phyloP scores from a whole-genome alignment of 2,797 vertebrate species.

The Sebastes cheni region DNA sequence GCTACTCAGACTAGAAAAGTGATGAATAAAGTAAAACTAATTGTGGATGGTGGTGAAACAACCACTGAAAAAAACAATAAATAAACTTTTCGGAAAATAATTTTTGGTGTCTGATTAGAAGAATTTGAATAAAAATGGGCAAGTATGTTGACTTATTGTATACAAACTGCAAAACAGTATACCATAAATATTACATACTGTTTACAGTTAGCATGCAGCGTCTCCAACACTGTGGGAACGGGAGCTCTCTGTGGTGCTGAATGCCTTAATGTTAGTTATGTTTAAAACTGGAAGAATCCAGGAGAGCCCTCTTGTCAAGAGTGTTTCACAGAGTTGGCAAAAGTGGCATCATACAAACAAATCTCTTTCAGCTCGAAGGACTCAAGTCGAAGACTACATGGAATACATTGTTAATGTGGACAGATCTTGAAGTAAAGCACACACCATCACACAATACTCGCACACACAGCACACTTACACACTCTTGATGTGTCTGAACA shows the following conservation, averaged over 20 bases:
- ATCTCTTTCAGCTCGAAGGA: too few species aligned
- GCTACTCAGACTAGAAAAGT: not conserved
- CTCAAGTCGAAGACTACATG: too few species aligned
- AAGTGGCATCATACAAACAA: too few species aligned
- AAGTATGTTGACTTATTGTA: not conserved
- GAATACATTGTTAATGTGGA: too few species aligned
- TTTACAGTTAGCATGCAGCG: not conserved
- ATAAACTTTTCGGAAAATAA: not conserved
- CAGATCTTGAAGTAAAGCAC: too few species aligned
- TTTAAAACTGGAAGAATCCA: too few species aligned
- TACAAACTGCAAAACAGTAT: not conserved
- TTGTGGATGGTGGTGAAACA: not conserved
- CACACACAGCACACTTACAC: too few species aligned
- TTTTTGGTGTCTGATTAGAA: not conserved
- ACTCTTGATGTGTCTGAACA: too few species aligned
- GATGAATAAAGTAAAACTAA: not conserved
- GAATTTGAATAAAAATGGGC: not conserved
- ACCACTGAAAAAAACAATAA: not conserved
- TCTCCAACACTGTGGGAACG: not conserved
- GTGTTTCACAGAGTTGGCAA: too few species aligned
- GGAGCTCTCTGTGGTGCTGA: not conserved
- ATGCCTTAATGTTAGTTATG: not conserved
- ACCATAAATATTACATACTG: not conserved
- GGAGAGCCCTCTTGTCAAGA: too few species aligned
- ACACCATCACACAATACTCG: too few species aligned